Evolutionary conservation across 2,113 vertebrate genomes (phyloP), one percentile per base, ranked within the genome.

Genomic region (Sceloporus undulatus): DNA sequence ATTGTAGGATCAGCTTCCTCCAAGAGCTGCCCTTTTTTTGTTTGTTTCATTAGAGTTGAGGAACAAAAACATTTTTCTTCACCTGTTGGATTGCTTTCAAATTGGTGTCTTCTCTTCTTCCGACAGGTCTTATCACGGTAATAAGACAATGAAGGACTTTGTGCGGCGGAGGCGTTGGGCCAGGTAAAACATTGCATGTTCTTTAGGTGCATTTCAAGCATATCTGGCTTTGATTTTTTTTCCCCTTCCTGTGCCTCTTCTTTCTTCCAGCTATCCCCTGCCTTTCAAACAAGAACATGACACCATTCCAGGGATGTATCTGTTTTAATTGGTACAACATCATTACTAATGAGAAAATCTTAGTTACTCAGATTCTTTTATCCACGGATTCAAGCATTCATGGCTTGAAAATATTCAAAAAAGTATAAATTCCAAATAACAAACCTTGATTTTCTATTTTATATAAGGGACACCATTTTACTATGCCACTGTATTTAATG

Each of bases 101-200:
- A 70, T 48, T 40, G n/a, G 3, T 16, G 59, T 25, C 1, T 65
- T 18, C 71, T 85, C 86, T 94, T 66, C 27, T 89, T 93, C 89
- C 84, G 92, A 40, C 95, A 99, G 99, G 94, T 98, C 98, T 4
- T 99, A 98, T 95, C 98, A 99, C 0, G 97, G 98, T 27, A 95
- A 98, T 95, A 99, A 99, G 97, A 99, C 98, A 66, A 97, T 99
- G 95, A 99, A 98, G 95, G 99, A 99, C 94, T 99, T 99, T 91
- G 99, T 99, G 29, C 96, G 99, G 85, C 97, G 98, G 90, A 97
- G 98, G 93, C 97, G 99, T 90, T 99, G 99, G 99, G 97, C 98
- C 92, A 99, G 99, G 99, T 99, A 96, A 94, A 89, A 56, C 68
- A 14, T 29, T 23, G 18, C 78, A 14, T 5, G 4, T 40, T 56